phyloP scores from a whole-genome alignment of 2,888 invertebrate species.

The Meiosimyza platycephala region DNA sequence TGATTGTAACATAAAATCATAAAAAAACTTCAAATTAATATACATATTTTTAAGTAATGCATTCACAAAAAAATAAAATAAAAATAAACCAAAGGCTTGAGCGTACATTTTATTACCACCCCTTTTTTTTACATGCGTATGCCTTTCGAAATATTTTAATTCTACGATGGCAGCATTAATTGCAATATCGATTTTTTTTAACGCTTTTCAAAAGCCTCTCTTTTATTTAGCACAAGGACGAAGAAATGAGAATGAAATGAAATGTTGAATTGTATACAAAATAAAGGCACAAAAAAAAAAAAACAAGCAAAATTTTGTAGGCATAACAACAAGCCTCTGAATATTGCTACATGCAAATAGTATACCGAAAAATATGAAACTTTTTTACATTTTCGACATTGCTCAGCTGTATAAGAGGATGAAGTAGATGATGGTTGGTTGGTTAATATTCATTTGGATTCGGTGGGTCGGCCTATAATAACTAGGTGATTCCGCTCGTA shows the following conservation, averaged over 20 bases:
- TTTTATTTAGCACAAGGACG: slow-evolving; percentile 44
- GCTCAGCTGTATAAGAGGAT: slow-evolving; percentile 6
- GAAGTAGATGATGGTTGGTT: slow-evolving; percentile 8
- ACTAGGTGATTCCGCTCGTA: neutral
- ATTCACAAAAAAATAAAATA: too few relatives aligned
- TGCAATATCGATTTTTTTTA: slow-evolving; percentile 60
- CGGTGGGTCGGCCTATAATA: neutral
- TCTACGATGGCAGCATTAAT: slow-evolving; percentile 51
- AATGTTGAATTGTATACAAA: slow-evolving; percentile 34
- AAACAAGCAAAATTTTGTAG: slow-evolving; percentile 12
- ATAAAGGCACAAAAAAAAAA: neutral
- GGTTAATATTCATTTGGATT: neutral
- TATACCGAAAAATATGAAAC: slow-evolving; percentile 4
- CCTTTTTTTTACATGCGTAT: too few relatives aligned
- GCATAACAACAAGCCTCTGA: slow-evolving; percentile 9
- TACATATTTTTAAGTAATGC: too few relatives aligned
- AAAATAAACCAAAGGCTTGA: too few relatives aligned
- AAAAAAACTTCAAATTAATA: too few relatives aligned
- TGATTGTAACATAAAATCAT: too few relatives aligned
- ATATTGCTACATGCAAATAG: neutral
- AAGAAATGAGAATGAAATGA: slow-evolving; percentile 32
- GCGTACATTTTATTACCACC: too few relatives aligned
- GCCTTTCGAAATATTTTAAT: slow-evolving; percentile 9
- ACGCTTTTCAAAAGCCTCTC: slow-evolving; percentile 33
- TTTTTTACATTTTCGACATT: slow-evolving; percentile 25